These are phyloP conservation scores for Tiaroga cobitis DNA, from an alignment of 2,797 vertebrate species.

Conservation along the genomic window DNA sequence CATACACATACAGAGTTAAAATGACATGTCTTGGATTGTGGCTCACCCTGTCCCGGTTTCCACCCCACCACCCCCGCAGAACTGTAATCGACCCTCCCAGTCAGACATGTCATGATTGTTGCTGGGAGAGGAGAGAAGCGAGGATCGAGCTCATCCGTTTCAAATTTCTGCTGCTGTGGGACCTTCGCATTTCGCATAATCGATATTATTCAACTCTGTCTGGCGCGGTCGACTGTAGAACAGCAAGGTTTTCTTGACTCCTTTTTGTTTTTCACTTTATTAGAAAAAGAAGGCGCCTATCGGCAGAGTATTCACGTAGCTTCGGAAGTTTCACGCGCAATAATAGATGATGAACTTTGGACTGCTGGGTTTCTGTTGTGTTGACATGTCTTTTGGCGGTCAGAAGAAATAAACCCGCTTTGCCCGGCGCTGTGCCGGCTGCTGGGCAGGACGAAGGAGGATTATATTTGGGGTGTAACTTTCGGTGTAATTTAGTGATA, in stretches of 20 bases:
- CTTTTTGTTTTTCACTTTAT: not conserved
- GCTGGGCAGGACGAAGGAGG: constrained; percentile 71
- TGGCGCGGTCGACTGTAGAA: not conserved
- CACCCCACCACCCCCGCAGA: constrained; percentile 54
- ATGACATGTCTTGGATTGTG: not conserved
- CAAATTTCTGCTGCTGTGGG: constrained; percentile 34
- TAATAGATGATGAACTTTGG: constrained; percentile 81
- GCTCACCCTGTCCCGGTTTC: constrained; percentile 46
- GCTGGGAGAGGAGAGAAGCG: constrained; percentile 67
- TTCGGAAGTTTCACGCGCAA: constrained; percentile 58
- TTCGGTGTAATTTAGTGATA: constrained; percentile 63
- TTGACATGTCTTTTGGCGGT: constrained; percentile 77
- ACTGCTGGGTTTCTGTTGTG: constrained; percentile 71
- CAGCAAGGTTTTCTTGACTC: not conserved
- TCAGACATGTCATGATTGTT: constrained; percentile 77
- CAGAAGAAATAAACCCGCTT: constrained; percentile 74
- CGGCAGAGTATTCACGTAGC: not conserved
- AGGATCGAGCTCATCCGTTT: constrained; percentile 37
- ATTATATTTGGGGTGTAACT: constrained; percentile 59
- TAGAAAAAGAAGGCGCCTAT: not conserved
- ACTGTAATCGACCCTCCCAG: constrained; percentile 72
- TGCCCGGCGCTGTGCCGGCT: constrained; percentile 82
- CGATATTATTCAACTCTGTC: not conserved
- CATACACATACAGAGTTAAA: not conserved
- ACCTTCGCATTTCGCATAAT: not conserved